Conservation (phyloP, 2,797 vertebrate species). For the Brachymystax lenok region DNA sequence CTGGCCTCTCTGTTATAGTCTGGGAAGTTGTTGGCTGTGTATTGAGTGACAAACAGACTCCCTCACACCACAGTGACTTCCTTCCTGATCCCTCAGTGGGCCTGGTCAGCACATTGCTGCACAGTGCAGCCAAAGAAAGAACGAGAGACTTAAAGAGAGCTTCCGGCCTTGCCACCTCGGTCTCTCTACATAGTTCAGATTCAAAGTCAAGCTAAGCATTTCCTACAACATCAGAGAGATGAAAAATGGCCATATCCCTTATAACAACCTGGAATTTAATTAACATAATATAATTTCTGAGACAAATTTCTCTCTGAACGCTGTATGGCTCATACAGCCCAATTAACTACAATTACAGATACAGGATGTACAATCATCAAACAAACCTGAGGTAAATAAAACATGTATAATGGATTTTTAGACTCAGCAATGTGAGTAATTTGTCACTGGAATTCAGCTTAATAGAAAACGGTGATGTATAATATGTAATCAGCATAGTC, state of each 20-base stretch:
- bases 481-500: background rate
- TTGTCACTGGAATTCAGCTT: too few relatives aligned
- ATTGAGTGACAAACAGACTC: slow-evolving; percentile 44
- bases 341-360: background rate
- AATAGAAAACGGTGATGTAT: too few relatives aligned
- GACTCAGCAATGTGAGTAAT: background rate
- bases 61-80: slow-evolving; percentile 43
- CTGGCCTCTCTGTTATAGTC: slow-evolving; percentile 53
- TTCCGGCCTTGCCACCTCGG: slow-evolving; percentile 1
- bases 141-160: slow-evolving; percentile 1
- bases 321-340: too few relatives aligned
- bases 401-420: background rate
- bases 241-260: background rate
- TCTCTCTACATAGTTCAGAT: slow-evolving; percentile 1
- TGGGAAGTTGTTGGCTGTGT: slow-evolving; percentile 63
- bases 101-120: slow-evolving; percentile 23
- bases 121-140: slow-evolving; percentile 1
- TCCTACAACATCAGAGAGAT: background rate
- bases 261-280: background rate
- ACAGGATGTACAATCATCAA: slow-evolving; percentile 11
- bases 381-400: slow-evolving; percentile 12
- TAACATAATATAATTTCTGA: background rate
- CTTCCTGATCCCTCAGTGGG: slow-evolving; percentile 52
- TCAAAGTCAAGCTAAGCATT: slow-evolving; percentile 12
- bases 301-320: background rate